These are phyloP conservation scores for Sciurus vulgaris DNA, from an alignment of 2,797 vertebrate species.

Conservation along the genomic window DNA sequence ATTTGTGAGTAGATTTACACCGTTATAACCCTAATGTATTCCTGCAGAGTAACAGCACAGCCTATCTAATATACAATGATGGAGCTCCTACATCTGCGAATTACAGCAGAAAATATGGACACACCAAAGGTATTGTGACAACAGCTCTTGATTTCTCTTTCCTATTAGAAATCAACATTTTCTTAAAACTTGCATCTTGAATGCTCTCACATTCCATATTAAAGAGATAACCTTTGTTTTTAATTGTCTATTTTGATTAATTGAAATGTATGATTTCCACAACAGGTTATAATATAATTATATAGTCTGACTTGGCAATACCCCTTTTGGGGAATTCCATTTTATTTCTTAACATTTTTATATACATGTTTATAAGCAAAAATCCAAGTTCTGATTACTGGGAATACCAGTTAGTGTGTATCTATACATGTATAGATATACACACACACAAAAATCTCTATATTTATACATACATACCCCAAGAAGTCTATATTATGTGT, in stretches of 20 bases:
- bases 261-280: constrained; percentile 11
- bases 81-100: constrained; percentile 88
- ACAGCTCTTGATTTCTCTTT: constrained; percentile 50
- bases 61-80: constrained; percentile 95
- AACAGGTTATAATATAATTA: constrained; percentile 47
- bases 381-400: not conserved
- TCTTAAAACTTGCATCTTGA: constrained; percentile 31
- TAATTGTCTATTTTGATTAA: constrained; percentile 32
- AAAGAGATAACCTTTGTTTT: constrained; percentile 55
- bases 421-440: not conserved
- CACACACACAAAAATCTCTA: not conserved
- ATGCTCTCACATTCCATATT: constrained; percentile 38
- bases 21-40: constrained; percentile 78
- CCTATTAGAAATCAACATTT: constrained; percentile 47
- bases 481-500: not conserved
- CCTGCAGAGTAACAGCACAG: constrained; percentile 90
- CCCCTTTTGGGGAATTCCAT: constrained; percentile 4
- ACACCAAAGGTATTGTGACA: constrained; percentile 93
- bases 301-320: not conserved
- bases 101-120: constrained; percentile 88
- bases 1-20: not conserved
- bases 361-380: constrained; percentile 36
- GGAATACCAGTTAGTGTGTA: not conserved
- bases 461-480: not conserved
- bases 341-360: constrained; percentile 58